These are phyloP conservation scores for Meda fulgida DNA, from an alignment of 2,797 vertebrate species.

Conservation along the genomic window DNA sequence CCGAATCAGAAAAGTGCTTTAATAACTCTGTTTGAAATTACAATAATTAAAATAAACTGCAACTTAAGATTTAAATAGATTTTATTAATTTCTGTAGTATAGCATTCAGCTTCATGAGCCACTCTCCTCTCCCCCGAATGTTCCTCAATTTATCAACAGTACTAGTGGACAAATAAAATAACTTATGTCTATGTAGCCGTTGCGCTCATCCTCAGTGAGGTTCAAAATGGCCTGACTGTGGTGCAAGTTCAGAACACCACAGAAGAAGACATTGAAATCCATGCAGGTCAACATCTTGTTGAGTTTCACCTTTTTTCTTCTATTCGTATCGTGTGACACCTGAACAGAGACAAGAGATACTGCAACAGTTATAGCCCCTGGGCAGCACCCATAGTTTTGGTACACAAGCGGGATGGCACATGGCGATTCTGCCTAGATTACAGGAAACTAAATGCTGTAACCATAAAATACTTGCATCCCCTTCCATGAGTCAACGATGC, in stretches of 20 bases:
- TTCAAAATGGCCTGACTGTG: conserved; percentile 44
- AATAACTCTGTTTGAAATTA: no score
- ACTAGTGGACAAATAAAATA: no score
- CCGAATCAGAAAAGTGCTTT: no score
- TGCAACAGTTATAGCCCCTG: conserved; percentile 49
- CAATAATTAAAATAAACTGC: no score
- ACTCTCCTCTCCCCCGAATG: no score
- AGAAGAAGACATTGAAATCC: conserved; percentile 27
- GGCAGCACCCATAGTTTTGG: conserved; percentile 44
- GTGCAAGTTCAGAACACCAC: conserved; percentile 25
- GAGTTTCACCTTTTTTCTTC: conserved; percentile 20
- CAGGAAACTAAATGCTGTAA: conserved; percentile 10
- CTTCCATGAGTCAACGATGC: neutral
- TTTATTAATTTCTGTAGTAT: no score
- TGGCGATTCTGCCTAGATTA: neutral
- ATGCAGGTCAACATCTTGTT: conserved; percentile 40
- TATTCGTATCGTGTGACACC: neutral
- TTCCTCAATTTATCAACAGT: no score
- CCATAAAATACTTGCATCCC: conserved; percentile 5
- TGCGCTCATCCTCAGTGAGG: conserved; percentile 36
- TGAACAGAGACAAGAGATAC: conserved; percentile 22
- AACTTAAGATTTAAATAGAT: no score
- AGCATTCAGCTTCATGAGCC: no score
- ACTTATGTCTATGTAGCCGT: conserved; percentile 30
- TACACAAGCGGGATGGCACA: neutral